Conservation (phyloP, 2,888 invertebrate species). For the Acleris sparsana region DNA sequence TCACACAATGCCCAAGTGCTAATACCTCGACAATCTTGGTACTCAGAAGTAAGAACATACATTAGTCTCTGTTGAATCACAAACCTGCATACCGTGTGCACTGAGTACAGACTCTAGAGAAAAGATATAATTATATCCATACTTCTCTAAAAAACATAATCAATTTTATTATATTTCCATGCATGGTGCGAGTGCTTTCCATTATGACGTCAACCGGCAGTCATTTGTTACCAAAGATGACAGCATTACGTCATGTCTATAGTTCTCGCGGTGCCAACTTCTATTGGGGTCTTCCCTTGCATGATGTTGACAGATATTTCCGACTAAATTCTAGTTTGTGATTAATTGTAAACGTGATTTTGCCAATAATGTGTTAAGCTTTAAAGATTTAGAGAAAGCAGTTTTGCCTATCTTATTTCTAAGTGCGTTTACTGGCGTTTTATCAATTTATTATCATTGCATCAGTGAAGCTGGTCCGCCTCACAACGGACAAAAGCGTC, state of each 20-base stretch:
- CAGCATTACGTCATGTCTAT: slow-evolving; percentile 47
- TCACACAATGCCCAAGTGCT: neutral
- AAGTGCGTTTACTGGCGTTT: slow-evolving; percentile 26
- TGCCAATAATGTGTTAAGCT: slow-evolving; percentile 16
- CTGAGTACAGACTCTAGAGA: neutral
- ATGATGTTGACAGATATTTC: slow-evolving; percentile 17
- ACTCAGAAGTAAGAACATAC: slow-evolving; percentile 17
- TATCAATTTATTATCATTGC: slow-evolving; percentile 8
- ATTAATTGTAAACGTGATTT: slow-evolving; percentile 9
- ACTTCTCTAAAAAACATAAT: neutral
- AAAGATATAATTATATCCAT: no score
- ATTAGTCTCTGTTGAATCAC: slow-evolving; percentile 15
- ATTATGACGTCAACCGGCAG: slow-evolving; percentile 46
- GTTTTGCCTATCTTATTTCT: slow-evolving; percentile 13
- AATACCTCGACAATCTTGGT: neutral
- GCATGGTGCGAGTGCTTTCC: slow-evolving; percentile 37
- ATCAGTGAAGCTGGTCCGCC: slow-evolving; percentile 54
- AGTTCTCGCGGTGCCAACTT: slow-evolving; percentile 42
- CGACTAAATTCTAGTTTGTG: slow-evolving; percentile 19
- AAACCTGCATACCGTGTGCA: slow-evolving; percentile 15
- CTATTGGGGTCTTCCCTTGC: slow-evolving; percentile 29
- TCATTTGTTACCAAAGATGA: slow-evolving; percentile 44
- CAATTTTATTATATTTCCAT: slow-evolving; percentile 18
- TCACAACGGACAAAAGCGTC: slow-evolving; percentile 68
- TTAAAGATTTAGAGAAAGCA: slow-evolving; percentile 4